Percentiles rank a stretch among this genome's conserved stretches.
phyloP scores from a whole-genome alignment of 2,888 invertebrate species.

The Drosophila diplacantha region DNA sequence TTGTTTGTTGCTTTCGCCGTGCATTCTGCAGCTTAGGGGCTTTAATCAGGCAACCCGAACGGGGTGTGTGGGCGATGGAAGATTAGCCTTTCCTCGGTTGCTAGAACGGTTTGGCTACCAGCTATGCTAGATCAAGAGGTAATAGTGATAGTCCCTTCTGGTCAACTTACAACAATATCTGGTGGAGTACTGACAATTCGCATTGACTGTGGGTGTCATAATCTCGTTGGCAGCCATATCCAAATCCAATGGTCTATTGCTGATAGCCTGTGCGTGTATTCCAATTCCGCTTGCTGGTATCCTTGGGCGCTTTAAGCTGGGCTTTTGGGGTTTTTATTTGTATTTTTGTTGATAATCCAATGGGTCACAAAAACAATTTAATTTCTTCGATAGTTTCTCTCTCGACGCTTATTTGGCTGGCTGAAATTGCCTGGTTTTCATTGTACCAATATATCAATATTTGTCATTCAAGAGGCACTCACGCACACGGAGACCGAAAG shows the following conservation, averaged over 20 bases:
- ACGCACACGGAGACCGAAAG: conserved; percentile 49
- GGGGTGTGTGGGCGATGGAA: conserved; percentile 13
- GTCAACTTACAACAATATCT: conserved; percentile 78
- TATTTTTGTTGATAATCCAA: conserved; percentile 29
- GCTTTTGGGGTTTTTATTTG: not conserved
- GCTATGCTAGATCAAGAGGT: not conserved
- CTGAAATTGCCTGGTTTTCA: conserved; percentile 57
- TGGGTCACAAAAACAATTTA: conserved; percentile 11
- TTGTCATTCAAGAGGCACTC: conserved; percentile 69
- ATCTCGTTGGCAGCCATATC: conserved; percentile 76
- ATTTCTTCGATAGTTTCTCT: conserved; percentile 58
- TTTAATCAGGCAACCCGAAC: not conserved
- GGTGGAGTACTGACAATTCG: conserved; percentile 78
- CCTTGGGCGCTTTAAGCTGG: conserved; percentile 36
- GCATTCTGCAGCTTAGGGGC: conserved; percentile 23
- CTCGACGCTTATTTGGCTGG: conserved; percentile 51
- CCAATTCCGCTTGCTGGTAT: conserved; percentile 38
- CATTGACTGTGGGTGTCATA: conserved; percentile 75
- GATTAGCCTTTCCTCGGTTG: not conserved
- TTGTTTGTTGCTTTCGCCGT: conserved; percentile 29
- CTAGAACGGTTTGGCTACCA: conserved; percentile 3
- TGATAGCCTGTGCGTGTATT: conserved; percentile 7
- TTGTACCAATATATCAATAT: conserved; percentile 50
- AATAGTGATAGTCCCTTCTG: not conserved
- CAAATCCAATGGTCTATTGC: conserved; percentile 28